These are phyloP conservation scores for Drosophila neocordata DNA, from an alignment of 1,140 invertebrate species.

Conservation along the genomic window DNA sequence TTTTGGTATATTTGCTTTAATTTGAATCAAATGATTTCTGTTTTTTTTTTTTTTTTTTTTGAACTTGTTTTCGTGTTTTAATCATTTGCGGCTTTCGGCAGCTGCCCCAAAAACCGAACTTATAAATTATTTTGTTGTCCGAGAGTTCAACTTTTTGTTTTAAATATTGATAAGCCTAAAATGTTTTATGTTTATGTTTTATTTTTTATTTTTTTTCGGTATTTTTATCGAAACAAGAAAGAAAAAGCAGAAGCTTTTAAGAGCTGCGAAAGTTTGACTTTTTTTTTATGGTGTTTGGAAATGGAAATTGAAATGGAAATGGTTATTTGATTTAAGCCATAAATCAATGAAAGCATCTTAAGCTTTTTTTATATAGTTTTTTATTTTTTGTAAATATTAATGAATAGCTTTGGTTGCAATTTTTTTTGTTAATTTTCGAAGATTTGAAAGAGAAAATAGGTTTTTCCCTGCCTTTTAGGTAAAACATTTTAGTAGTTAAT, in stretches of 20 bases:
- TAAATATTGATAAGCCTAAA: constrained; percentile 42
- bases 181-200: constrained; percentile 60
- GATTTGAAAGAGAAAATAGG: too few relatives aligned
- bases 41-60: neutral
- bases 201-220: neutral
- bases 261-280: constrained; percentile 2
- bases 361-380: too few relatives aligned
- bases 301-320: constrained; percentile 2
- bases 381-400: too few relatives aligned
- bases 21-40: constrained; percentile 24
- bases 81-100: constrained; percentile 59
- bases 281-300: neutral
- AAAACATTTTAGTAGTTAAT: too few relatives aligned
- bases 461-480: too few relatives aligned
- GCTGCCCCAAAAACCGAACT: constrained; percentile 54
- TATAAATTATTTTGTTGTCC: constrained; percentile 56
- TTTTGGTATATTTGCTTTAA: constrained; percentile 18
- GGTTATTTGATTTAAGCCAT: constrained; percentile 2
- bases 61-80: constrained; percentile 55
- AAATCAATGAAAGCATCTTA: neutral
- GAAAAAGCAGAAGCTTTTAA: constrained; percentile 18
- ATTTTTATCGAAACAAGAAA: neutral
- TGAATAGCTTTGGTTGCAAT: too few relatives aligned
- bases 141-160: constrained; percentile 41
- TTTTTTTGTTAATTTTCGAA: too few relatives aligned